These are phyloP conservation scores for Melitaea athalia DNA, from an alignment of 2,888 invertebrate species.

Conservation along the genomic window DNA sequence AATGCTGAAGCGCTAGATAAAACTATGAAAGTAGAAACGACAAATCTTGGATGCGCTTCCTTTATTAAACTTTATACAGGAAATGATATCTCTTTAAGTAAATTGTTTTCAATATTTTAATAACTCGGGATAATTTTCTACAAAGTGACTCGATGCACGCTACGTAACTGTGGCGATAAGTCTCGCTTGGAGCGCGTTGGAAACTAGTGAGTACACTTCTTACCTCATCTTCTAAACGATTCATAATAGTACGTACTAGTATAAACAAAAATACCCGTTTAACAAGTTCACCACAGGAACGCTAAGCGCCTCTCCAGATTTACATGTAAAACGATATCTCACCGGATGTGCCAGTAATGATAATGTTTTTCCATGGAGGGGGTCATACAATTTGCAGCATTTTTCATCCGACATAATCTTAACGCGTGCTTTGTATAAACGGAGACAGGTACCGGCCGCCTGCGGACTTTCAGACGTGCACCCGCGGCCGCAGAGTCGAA, in stretches of 20 bases:
- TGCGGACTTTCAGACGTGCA: slow-evolving; percentile 44
- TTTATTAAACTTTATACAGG: slow-evolving; percentile 12
- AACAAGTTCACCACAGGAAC: slow-evolving; percentile 47
- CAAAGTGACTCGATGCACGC: neutral
- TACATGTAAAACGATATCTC: slow-evolving; percentile 72
- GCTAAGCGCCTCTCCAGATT: slow-evolving; percentile 60
- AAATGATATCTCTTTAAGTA: slow-evolving; percentile 8
- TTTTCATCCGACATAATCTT: slow-evolving; percentile 78
- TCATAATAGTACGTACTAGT: slow-evolving; percentile 6
- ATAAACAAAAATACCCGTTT: slow-evolving; percentile 39
- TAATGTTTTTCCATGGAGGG: slow-evolving; percentile 77
- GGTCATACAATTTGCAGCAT: slow-evolving; percentile 79
- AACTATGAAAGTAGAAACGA: slow-evolving; percentile 15
- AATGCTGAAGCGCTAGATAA: slow-evolving; percentile 7
- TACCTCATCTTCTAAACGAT: slow-evolving; percentile 14
- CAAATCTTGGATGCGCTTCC: slow-evolving; percentile 12
- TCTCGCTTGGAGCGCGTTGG: neutral
- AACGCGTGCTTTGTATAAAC: slow-evolving; percentile 69
- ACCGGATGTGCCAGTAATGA: slow-evolving; percentile 64
- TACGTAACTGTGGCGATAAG: neutral
- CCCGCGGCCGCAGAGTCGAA: slow-evolving; percentile 52
- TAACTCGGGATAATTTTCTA: neutral
- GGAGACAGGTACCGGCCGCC: slow-evolving; percentile 45
- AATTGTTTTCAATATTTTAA: slow-evolving; percentile 4
- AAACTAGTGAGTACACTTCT: slow-evolving; percentile 4